These are phyloP conservation scores for Orchestia grillus DNA, from an alignment of 1,140 invertebrate species.

Conservation along the genomic window DNA sequence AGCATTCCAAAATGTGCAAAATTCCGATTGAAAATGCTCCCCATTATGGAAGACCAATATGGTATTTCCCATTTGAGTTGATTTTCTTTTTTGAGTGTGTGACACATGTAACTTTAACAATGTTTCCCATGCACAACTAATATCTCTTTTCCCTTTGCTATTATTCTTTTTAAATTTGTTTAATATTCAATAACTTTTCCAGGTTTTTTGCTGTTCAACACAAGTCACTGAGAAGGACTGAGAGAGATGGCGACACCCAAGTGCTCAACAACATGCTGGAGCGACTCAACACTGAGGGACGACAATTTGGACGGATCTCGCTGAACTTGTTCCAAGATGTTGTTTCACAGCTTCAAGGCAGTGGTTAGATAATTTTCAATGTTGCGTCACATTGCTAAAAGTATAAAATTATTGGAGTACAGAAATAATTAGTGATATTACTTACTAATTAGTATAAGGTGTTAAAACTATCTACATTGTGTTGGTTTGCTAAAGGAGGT, in stretches of 20 bases:
- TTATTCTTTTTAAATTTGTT: no score
- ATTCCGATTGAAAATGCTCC: no score
- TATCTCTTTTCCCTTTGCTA: no score
- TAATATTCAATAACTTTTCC: neutral
- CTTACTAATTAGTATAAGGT: no score
- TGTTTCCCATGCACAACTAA: no score
- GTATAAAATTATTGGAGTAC: neutral
- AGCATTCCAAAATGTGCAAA: no score
- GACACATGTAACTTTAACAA: no score
- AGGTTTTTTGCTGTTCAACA: conserved; percentile 23
- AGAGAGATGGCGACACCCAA: neutral
- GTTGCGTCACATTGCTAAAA: neutral
- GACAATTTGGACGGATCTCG: neutral
- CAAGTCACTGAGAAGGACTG: neutral
- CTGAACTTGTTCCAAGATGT: neutral
- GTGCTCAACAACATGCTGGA: neutral
- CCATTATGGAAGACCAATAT: no score
- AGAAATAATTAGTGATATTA: neutral
- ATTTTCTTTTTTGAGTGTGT: no score
- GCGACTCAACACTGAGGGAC: conserved; percentile 17
- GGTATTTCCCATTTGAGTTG: no score
- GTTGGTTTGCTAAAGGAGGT: no score
- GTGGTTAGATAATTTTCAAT: neutral
- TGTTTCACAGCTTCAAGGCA: neutral
- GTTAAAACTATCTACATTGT: no score